Percentiles rank a stretch among this genome's conserved stretches.
Evolutionary conservation across 2,797 vertebrate genomes (phyloP).

Genomic region (Psittacula echo): DNA sequence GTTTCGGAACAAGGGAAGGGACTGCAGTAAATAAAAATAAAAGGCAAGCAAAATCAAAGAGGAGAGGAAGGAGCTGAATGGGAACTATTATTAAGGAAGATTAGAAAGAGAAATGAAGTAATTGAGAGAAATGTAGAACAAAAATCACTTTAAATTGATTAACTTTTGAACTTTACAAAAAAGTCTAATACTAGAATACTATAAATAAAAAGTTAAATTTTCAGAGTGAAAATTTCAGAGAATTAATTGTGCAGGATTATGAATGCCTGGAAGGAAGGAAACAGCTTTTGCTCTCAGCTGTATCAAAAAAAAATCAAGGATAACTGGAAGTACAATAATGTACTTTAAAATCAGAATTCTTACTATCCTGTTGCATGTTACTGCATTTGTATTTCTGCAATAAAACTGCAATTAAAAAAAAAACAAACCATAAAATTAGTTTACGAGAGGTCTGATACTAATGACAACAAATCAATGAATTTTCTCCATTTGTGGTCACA

Average conservation of each 20-base stretch:
- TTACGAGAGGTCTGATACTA: background rate
- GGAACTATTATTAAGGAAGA: background rate
- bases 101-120: background rate
- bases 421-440: background rate
- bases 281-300: background rate
- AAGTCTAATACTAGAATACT: background rate
- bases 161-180: background rate
- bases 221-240: background rate
- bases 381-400: background rate
- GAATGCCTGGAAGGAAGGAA: background rate
- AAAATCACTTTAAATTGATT: background rate
- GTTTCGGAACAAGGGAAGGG: background rate
- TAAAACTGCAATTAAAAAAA: background rate
- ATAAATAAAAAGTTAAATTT: background rate
- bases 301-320: background rate
- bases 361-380: background rate
- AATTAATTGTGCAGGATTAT: background rate
- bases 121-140: background rate
- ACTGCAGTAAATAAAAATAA: background rate
- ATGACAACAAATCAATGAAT: background rate
- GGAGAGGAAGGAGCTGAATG: background rate
- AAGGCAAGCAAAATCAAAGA: background rate
- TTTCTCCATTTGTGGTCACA: background rate
- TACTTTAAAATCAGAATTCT: background rate
- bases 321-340: background rate